Conservation (phyloP, 2,888 invertebrate species). For the Aleiodes testaceus region DNA sequence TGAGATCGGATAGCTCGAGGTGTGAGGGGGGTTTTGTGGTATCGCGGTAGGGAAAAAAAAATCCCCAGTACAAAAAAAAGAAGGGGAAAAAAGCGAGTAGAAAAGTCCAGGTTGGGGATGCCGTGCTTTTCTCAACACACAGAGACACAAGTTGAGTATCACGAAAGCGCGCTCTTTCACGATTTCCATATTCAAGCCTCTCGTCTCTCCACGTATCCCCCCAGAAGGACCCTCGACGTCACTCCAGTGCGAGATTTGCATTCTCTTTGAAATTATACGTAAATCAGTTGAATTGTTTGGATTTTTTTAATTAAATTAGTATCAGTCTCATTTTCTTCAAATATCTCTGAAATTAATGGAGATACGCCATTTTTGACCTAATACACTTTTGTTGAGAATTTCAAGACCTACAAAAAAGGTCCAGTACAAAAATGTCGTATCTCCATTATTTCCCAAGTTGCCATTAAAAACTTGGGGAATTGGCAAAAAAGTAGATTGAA, state of each 20-base stretch:
- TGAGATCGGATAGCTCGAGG: conserved; percentile 11
- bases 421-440: too few species aligned
- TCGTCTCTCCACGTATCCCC: conserved; percentile 46
- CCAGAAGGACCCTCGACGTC: conserved; percentile 45
- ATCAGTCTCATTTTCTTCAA: too few species aligned
- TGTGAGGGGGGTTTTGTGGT: conserved; percentile 9
- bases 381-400: too few species aligned
- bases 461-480: too few species aligned
- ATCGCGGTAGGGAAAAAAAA: conserved; percentile 53
- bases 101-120: conserved; percentile 29
- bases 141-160: conserved; percentile 60
- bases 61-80: conserved; percentile 28
- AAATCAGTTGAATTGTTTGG: conserved; percentile 24
- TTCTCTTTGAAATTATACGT: conserved; percentile 4
- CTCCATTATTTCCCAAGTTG: too few species aligned
- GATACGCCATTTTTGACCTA: too few species aligned
- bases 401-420: too few species aligned
- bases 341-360: too few species aligned
- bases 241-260: conserved; percentile 36
- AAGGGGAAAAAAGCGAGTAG: conserved; percentile 29
- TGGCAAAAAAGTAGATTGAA: background rate
- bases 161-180: conserved; percentile 58
- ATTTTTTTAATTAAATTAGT: conserved; percentile 7
- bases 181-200: conserved; percentile 66
- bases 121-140: conserved; percentile 46